These are phyloP conservation scores for Mixornis gularis DNA, from an alignment of 2,113 vertebrate species.

Conservation along the genomic window DNA sequence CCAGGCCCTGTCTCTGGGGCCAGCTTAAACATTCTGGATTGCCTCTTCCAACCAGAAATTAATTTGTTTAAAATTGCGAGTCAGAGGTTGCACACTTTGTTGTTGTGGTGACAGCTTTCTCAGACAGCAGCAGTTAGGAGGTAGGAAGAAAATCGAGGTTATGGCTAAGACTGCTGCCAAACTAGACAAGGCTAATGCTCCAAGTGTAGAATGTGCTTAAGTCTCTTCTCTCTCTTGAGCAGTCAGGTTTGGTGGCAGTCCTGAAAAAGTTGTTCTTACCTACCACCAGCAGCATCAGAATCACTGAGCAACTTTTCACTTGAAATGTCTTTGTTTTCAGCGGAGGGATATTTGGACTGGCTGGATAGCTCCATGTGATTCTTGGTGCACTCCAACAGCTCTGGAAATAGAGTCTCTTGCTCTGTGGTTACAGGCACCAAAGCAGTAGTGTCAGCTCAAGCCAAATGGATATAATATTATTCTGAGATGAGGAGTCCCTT, in stretches of 20 bases:
- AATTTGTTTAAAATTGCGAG: background rate
- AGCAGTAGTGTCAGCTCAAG: background rate
- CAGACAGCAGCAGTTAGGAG: background rate
- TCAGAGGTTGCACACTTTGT: background rate
- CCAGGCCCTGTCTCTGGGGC: background rate
- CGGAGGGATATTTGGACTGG: background rate
- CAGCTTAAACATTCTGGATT: background rate
- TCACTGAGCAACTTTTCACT: background rate
- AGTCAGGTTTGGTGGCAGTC: background rate
- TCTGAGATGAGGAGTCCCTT: background rate
- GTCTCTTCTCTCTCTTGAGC: background rate
- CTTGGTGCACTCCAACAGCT: rapidly evolving
- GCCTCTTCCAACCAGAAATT: background rate
- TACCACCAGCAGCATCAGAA: background rate
- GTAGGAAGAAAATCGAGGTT: background rate
- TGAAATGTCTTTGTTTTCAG: background rate
- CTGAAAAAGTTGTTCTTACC: background rate
- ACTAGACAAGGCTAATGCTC: background rate
- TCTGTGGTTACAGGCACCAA: background rate
- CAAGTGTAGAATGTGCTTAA: rapidly evolving
- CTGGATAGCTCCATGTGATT: background rate
- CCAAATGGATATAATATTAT: background rate
- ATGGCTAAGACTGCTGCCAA: background rate
- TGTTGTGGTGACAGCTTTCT: background rate
- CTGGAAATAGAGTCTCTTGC: background rate